Evolutionary conservation across 2,888 invertebrate species (phyloP).

Genomic region (Scaptomyza flava): DNA sequence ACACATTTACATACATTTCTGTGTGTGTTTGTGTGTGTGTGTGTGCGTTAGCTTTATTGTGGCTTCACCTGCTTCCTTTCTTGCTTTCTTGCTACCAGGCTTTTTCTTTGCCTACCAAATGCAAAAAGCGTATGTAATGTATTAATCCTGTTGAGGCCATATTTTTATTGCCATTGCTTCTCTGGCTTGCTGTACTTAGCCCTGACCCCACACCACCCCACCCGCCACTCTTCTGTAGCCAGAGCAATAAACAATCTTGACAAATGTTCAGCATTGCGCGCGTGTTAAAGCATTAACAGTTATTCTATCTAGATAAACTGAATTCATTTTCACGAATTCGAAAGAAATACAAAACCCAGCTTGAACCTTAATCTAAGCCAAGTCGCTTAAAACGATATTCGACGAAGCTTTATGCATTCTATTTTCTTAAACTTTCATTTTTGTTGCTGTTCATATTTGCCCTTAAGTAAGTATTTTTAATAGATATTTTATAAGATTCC

Average conservation of each 20-base stretch:
- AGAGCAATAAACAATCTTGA: constrained; percentile 50
- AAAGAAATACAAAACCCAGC: not conserved
- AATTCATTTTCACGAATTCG: constrained; percentile 41
- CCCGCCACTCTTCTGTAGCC: not conserved
- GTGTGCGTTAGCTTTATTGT: constrained; percentile 34
- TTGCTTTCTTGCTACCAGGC: constrained; percentile 4
- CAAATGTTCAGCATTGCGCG: constrained; percentile 47
- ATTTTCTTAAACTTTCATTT: too few species aligned
- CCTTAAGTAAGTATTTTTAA: too few species aligned
- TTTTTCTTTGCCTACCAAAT: constrained; percentile 42
- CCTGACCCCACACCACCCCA: not conserved
- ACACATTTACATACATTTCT: not conserved
- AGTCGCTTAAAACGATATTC: not conserved
- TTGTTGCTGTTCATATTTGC: too few species aligned
- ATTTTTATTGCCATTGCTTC: constrained; percentile 82
- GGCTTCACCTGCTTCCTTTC: constrained; percentile 40
- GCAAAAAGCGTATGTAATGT: constrained; percentile 79
- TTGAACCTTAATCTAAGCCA: not conserved
- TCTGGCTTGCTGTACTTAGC: constrained; percentile 37
- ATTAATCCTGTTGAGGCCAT: constrained; percentile 84
- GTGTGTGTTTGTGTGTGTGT: not conserved
- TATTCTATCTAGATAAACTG: constrained; percentile 51
- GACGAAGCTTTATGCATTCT: too few species aligned
- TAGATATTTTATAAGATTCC: too few species aligned
- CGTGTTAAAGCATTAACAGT: constrained; percentile 43